Conservation (phyloP, 2,888 invertebrate genomes). For the Polymixis flavicincta region DNA sequence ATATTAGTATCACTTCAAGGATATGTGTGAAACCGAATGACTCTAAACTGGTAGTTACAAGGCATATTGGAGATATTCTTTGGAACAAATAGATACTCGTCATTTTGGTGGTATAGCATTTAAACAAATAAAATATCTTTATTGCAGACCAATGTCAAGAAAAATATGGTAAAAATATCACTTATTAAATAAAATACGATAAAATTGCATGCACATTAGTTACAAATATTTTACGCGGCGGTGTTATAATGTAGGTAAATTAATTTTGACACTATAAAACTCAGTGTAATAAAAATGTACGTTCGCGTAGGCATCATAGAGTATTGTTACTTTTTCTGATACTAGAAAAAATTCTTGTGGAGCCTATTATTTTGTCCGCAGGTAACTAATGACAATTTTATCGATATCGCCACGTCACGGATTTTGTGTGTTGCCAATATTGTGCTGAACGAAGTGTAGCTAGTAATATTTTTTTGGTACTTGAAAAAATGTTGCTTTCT, state of each 20-base stretch:
- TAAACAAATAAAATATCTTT: too few relatives aligned
- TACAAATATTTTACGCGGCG: too few relatives aligned
- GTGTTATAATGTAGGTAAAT: too few relatives aligned
- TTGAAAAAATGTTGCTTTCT: neutral
- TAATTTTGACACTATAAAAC: neutral
- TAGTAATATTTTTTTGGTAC: slow-evolving; percentile 17
- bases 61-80: neutral
- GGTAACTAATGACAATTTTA: slow-evolving; percentile 3
- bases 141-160: too few relatives aligned
- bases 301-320: neutral
- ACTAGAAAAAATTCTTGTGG: slow-evolving; percentile 10
- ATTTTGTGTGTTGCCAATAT: slow-evolving; percentile 20
- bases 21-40: neutral
- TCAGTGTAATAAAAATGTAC: neutral
- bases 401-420: slow-evolving; percentile 13
- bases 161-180: too few relatives aligned
- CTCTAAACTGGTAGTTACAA: neutral
- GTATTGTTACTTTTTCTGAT: neutral
- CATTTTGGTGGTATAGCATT: too few relatives aligned
- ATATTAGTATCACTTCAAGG: neutral
- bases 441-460: neutral
- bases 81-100: neutral
- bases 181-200: too few relatives aligned
- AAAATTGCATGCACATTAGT: too few relatives aligned
- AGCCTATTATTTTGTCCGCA: slow-evolving; percentile 9